These are phyloP conservation scores for Habrosyne pyritoides DNA, from an alignment of 2,888 invertebrate species.

Conservation along the genomic window DNA sequence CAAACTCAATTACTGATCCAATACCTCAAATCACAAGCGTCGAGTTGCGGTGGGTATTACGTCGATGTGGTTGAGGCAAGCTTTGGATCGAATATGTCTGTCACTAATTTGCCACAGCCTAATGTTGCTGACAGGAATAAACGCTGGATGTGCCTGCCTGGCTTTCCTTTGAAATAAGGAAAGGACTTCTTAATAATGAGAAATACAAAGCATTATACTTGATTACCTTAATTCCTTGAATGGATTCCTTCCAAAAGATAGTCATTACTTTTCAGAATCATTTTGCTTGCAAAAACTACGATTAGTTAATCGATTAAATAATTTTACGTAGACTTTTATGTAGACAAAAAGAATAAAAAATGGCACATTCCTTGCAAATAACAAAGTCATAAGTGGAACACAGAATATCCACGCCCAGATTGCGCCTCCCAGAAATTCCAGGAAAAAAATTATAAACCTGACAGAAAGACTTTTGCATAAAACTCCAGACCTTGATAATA, in stretches of 20 bases:
- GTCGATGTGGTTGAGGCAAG: not conserved
- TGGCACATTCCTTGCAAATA: too few species aligned
- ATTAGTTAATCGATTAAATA: not conserved
- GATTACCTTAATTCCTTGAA: not conserved
- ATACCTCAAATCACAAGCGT: not conserved
- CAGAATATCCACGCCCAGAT: not conserved
- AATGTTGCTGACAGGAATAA: not conserved
- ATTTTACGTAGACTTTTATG: not conserved
- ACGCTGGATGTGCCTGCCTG: not conserved
- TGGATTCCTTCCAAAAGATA: not conserved
- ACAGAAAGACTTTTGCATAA: not conserved
- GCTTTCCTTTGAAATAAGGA: not conserved
- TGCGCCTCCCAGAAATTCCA: not conserved
- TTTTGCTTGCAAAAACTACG: not conserved
- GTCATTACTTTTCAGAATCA: not conserved
- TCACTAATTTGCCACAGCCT: not conserved
- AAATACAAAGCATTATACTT: not conserved
- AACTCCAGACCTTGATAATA: not conserved
- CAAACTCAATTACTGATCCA: not conserved
- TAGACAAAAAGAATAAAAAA: too few species aligned
- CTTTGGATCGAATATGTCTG: not conserved
- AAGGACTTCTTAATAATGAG: not conserved
- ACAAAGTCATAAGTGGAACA: not conserved
- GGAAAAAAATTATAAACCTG: not conserved
- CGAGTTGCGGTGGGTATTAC: not conserved